Evolutionary conservation across 2,797 vertebrate genomes (phyloP).

Genomic region (Sebastes flavidus): DNA sequence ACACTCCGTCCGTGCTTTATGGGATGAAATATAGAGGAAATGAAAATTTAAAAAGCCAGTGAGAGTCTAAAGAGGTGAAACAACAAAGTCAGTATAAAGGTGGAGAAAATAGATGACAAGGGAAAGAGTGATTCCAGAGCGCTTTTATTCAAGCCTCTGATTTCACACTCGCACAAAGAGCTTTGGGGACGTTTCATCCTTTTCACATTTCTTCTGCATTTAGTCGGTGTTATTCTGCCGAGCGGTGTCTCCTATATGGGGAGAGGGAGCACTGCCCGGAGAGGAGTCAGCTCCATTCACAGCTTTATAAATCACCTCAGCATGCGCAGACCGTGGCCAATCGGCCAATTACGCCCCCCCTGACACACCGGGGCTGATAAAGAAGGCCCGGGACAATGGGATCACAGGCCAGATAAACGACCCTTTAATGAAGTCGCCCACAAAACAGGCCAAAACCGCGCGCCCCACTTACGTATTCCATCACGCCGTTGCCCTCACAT

Average conservation of each 20-base stretch:
- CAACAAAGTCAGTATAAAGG: slow-evolving; percentile 81
- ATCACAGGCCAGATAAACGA: slow-evolving; percentile 89
- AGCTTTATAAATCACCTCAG: slow-evolving; percentile 98
- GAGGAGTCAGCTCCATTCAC: slow-evolving; percentile 93
- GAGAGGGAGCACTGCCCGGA: slow-evolving; percentile 87
- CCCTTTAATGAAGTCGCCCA: slow-evolving; percentile 87
- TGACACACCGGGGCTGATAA: slow-evolving; percentile 89
- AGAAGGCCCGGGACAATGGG: slow-evolving; percentile 84
- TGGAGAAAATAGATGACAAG: slow-evolving; percentile 84
- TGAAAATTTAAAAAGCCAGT: slow-evolving; percentile 27
- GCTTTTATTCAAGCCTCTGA: slow-evolving; percentile 86
- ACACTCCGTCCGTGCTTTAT: neutral
- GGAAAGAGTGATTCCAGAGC: slow-evolving; percentile 77
- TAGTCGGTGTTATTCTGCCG: slow-evolving; percentile 80
- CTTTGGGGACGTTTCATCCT: slow-evolving; percentile 97
- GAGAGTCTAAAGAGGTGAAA: slow-evolving; percentile 73
- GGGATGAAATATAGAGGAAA: slow-evolving; percentile 52
- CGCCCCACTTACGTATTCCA: slow-evolving; percentile 99
- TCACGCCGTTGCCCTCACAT: slow-evolving; percentile 99
- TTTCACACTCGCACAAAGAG: slow-evolving; percentile 98
- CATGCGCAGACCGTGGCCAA: slow-evolving; percentile 93
- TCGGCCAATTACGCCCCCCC: slow-evolving; percentile 99
- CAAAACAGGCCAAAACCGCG: slow-evolving; percentile 88
- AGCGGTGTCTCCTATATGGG: slow-evolving; percentile 71
- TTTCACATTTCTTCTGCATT: slow-evolving; percentile 94